Base-by-base conservation (phyloP, 2,113 vertebrate genomes). In the Dinomys branickii region DNA sequence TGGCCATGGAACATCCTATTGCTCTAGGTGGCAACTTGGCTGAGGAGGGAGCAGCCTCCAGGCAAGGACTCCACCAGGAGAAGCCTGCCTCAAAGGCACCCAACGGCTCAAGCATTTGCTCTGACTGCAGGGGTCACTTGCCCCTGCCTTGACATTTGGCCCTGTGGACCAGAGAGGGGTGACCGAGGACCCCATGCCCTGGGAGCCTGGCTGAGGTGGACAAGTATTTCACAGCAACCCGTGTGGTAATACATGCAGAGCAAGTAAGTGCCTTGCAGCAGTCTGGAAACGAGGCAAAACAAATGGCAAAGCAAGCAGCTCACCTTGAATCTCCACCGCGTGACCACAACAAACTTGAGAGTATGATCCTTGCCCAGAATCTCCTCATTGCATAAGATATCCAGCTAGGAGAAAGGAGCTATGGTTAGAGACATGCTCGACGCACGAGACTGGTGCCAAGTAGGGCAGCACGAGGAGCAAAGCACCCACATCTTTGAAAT, bases 381-480 rank as follows among this genome's bases (percentile, higher is more conserved):
- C 98, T 99, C 99, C 98, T 99, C 99, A 75, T 99, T 99, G 99
- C 99, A 99, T 99, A 99, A 99, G 98, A 99, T 99, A 98, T 99
- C 99, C 99, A 99, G 99, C 99, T 99, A 98, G 87, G 47, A 98
- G 96, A 97, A 95, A 1, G 6, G 93, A 54, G 94, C 58, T 96
- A 80, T 52, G 0, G 90, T 97, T 67, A 97, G 95, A 3, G 7
- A 26, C 58, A 65, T 11, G 26, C 13, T 9, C 28, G n/a, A 35
- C 35, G 17, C n/a, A 77, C 22, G 17, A 69, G 50, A 56, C 14
- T 0, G 5, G 26, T 26, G 52, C 10, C 52, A 54, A 54, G 3
- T 0, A 71, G 38, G 13, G 41, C 19, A 11, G 6, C 33, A 13
- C 24, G 8, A 52, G 44, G 28, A 50, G 28, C 24, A 12, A 28